A percentile compares a stretch with the other conserved stretches of the same genome.
These are phyloP conservation scores for Ammospiza maritima DNA, from an alignment of 2,797 vertebrate genomes.

Conservation along the genomic window DNA sequence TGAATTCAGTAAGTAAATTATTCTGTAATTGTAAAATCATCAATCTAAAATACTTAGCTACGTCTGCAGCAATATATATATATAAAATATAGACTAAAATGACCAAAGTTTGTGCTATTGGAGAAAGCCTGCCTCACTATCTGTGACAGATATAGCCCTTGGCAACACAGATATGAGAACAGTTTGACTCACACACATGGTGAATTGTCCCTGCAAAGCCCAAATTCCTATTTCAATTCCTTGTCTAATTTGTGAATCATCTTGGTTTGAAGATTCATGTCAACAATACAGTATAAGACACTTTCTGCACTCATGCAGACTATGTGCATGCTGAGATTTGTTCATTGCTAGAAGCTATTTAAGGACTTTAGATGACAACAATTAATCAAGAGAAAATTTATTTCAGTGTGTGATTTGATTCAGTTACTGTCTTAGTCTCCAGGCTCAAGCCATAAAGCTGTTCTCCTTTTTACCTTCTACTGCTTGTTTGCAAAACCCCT, in stretches of 20 bases:
- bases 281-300: background rate
- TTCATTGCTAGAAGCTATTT: background rate
- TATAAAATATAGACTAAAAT: background rate
- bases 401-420: background rate
- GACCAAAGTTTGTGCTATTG: background rate
- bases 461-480: background rate
- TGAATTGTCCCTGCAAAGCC: background rate
- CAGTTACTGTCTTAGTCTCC: background rate
- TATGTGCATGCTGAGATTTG: background rate
- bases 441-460: background rate
- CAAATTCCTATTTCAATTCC: background rate
- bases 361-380: background rate
- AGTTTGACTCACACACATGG: background rate
- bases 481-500: background rate
- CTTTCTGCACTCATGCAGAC: background rate
- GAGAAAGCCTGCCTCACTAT: background rate
- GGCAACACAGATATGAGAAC: background rate
- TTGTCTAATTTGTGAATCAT: slow-evolving; percentile 4
- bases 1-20: background rate
- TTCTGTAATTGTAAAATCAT: background rate
- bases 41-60: background rate
- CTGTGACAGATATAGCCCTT: background rate
- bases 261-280: background rate
- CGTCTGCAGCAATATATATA: background rate
- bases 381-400: slow-evolving; percentile 30